These are phyloP conservation scores for Decapterus maruadsi DNA, from an alignment of 2,797 vertebrate genomes.

Conservation along the genomic window DNA sequence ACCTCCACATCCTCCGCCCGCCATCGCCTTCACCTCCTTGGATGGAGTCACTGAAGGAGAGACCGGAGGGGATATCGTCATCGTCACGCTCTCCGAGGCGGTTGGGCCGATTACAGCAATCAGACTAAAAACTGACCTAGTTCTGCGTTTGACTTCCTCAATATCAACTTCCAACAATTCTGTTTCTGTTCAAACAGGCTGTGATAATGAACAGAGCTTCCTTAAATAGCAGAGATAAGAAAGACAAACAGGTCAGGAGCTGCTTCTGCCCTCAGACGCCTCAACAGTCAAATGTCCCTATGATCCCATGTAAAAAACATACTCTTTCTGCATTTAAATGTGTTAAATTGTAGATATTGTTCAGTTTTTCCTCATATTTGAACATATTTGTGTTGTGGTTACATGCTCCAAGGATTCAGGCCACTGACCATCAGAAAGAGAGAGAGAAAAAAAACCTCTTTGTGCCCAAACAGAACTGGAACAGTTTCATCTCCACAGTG, in stretches of 20 bases:
- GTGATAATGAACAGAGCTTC: neutral
- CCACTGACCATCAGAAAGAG: no score
- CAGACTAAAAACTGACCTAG: neutral
- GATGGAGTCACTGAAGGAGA: slow-evolving; percentile 83
- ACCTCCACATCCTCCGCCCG: slow-evolving; percentile 72
- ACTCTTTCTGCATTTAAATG: no score
- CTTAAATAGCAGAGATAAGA: slow-evolving; percentile 17
- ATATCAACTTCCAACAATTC: neutral
- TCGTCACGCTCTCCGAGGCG: neutral
- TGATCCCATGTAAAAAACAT: no score
- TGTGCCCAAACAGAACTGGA: no score
- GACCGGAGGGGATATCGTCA: neutral
- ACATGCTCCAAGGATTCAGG: neutral
- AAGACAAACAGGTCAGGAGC: neutral
- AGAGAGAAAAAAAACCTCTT: no score
- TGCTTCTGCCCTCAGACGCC: neutral
- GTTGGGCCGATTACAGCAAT: neutral
- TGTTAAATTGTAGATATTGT: no score
- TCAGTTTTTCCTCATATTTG: neutral
- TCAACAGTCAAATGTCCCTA: neutral
- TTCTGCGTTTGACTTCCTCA: slow-evolving; percentile 21
- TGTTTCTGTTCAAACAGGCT: neutral
- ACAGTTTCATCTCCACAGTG: neutral
- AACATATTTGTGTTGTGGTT: neutral
- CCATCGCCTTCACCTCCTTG: slow-evolving; percentile 88